Percentiles rank a stretch among this genome's conserved stretches.
phyloP scores from a whole-genome alignment of 2,113 vertebrate species.

The Leuciscus idus region DNA sequence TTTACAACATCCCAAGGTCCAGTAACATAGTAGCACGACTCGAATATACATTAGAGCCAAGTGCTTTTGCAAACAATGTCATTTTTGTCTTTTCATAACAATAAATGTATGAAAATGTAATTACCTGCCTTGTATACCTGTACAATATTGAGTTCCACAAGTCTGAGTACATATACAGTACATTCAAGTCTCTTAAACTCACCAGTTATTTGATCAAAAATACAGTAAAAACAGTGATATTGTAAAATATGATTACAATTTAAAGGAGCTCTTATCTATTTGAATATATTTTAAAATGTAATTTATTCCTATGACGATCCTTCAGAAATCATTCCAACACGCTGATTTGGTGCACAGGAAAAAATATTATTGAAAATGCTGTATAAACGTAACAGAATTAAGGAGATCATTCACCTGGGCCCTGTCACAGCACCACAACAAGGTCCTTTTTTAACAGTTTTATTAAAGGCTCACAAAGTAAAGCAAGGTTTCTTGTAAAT shows the following conservation, averaged over 20 bases:
- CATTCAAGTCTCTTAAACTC: background rate
- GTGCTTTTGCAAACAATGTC: background rate
- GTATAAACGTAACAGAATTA: background rate
- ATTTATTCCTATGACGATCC: no score
- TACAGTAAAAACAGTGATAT: no score
- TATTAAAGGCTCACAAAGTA: background rate
- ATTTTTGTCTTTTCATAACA: background rate
- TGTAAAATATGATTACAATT: no score
- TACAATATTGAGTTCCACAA: background rate
- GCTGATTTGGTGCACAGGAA: no score
- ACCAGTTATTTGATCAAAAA: no score
- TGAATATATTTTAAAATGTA: no score
- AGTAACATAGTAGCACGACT: background rate
- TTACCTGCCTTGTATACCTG: background rate
- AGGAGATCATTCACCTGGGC: background rate
- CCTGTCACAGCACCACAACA: background rate
- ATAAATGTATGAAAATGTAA: background rate
- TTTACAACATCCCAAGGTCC: constrained; percentile 24
- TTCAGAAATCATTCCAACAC: no score
- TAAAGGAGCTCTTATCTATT: no score
- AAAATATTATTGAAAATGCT: no score
- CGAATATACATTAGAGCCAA: background rate
- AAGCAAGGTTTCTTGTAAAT: background rate
- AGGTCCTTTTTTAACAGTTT: background rate
- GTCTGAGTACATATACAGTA: background rate